phyloP scores from a whole-genome alignment of 2,888 invertebrate genomes.

The Apocheima hispidaria region DNA sequence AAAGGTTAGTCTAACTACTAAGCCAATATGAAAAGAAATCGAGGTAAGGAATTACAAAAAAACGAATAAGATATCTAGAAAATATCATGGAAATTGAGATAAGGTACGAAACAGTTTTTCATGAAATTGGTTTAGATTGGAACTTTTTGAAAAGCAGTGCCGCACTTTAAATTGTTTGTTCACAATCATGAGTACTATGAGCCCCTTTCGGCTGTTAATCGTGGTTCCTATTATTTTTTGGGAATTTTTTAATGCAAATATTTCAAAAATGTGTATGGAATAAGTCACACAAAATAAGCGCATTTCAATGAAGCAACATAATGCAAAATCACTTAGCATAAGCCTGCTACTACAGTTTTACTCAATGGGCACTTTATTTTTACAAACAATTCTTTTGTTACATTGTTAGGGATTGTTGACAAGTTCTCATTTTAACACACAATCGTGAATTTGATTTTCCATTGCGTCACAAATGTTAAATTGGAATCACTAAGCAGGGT shows the following conservation, averaged over 20 bases:
- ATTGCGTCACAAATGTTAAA: slow-evolving; percentile 23
- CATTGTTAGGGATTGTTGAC: slow-evolving; percentile 35
- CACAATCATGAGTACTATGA: too few species aligned
- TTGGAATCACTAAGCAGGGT: background rate
- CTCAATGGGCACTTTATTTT: slow-evolving; percentile 29
- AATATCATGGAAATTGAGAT: too few species aligned
- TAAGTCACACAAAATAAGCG: background rate
- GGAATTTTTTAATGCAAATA: background rate
- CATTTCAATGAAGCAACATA: background rate
- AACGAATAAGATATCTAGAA: too few species aligned
- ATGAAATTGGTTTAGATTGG: too few species aligned
- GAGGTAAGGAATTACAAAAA: background rate
- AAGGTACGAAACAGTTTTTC: too few species aligned
- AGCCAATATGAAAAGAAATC: background rate
- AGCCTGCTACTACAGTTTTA: slow-evolving; percentile 12
- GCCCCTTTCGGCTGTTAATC: too few species aligned
- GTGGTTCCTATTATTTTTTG: too few species aligned
- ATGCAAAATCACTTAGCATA: slow-evolving; percentile 18
- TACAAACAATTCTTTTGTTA: slow-evolving; percentile 34
- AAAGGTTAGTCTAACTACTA: too few species aligned
- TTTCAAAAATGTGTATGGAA: background rate
- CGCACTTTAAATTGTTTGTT: too few species aligned
- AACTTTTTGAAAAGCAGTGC: too few species aligned
- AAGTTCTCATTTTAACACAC: slow-evolving; percentile 32
- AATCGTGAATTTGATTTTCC: slow-evolving; percentile 35